Base-by-base conservation (phyloP, 2,113 vertebrate genomes). In the Smithornis capensis region DNA sequence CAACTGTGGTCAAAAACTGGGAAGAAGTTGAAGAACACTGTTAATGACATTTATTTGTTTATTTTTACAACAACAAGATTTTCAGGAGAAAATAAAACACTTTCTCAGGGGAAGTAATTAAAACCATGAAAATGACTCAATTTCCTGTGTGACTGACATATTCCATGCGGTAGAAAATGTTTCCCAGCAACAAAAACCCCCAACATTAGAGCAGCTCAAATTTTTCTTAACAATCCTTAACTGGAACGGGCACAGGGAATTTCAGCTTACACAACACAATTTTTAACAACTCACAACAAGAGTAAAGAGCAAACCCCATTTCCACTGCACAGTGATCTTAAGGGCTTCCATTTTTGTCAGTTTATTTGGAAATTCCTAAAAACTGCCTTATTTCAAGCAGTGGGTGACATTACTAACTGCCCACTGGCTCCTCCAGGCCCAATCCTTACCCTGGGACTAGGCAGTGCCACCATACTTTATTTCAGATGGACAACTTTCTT, bases 71-170 rank as follows among this genome's bases (percentile, higher is more conserved):
- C 80, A 87, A 81, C 9, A 92, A 80, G 75, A 88, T 92, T 93
- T 90, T 88, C 82, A 83, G 68, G 62, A 91, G 87, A 95, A 94
- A 94, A 92, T 52, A 94, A 92, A 94, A 90, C 82, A 86, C 71
- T 90, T 93, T 95, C 80, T 90, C 37, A 62, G 64, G 91, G 71
- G 68, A 95, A 93, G 92, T 97, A 96, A 96, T 96, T 90, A 88
- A 95, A 97, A 90, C 79, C 93, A 93, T 80, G 42, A 94, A 95
- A 95, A 95, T 90, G 76, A 93, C 94, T 75, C 38, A 63, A 94
- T 95, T 97, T 96, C 88, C 85, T 94, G 88, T 90, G 68, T 90
- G 79, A 93, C 82, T 90, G 94, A 94, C 68, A 74, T 83, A 65
- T 87, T 89, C 75, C 88, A 83, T 56, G 59, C 1, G 1, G 79